Evolutionary conservation across 2,888 invertebrate genomes (phyloP).

Genomic region (Phortica magna): DNA sequence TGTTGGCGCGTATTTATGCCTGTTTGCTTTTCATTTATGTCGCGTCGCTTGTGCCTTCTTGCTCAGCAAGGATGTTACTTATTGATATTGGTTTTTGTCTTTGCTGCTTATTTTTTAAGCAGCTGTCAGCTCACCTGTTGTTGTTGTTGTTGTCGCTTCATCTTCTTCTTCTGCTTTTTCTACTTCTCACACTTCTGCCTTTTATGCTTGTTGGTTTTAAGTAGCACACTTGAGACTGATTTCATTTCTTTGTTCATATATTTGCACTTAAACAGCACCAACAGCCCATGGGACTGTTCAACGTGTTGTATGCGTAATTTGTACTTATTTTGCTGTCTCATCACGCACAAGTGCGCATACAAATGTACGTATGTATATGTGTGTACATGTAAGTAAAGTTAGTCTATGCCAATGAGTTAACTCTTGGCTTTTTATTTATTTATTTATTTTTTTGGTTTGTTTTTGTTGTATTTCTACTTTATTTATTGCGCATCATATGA

Average conservation of each 20-base stretch:
- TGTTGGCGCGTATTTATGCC: neutral
- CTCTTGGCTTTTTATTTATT: neutral
- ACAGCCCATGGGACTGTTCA: neutral
- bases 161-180: neutral
- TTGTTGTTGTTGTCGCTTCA: neutral
- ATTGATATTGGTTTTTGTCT: neutral
- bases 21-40: neutral
- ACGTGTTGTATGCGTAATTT: constrained; percentile 2
- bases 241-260: neutral
- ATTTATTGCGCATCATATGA: neutral
- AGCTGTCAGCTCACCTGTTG: neutral
- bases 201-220: neutral
- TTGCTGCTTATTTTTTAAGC: neutral
- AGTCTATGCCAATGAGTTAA: too few relatives aligned
- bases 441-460: neutral
- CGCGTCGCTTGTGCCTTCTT: neutral
- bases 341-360: too few relatives aligned
- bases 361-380: too few relatives aligned
- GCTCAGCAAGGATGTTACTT: neutral
- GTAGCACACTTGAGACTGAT: constrained; percentile 7
- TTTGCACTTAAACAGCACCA: neutral
- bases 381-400: too few relatives aligned
- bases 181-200: too few relatives aligned
- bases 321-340: neutral
- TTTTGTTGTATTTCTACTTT: neutral